Conservation (phyloP, 1,140 invertebrate species). For the Lethrus apterus region DNA sequence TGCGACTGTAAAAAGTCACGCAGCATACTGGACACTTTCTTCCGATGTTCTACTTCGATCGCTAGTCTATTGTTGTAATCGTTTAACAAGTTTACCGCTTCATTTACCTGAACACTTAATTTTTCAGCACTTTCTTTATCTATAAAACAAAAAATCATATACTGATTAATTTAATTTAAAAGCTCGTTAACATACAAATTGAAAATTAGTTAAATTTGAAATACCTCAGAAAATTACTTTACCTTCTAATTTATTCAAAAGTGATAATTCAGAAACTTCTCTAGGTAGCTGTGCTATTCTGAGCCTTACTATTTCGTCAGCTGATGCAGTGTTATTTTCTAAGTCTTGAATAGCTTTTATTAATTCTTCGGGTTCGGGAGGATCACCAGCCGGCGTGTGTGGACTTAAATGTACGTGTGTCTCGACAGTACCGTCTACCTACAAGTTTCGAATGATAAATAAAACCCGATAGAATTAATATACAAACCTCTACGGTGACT, state of each 20-base stretch:
- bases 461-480: neutral
- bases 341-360: slow-evolving; percentile 77
- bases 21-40: slow-evolving; percentile 77
- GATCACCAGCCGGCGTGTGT: slow-evolving; percentile 69
- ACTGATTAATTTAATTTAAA: too few species aligned
- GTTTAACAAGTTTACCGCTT: slow-evolving; percentile 74
- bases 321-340: slow-evolving; percentile 77
- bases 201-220: neutral
- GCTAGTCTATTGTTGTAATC: slow-evolving; percentile 83
- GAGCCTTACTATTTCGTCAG: slow-evolving; percentile 85
- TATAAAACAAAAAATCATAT: slow-evolving; percentile 37
- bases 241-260: slow-evolving; percentile 77
- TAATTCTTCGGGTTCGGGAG: slow-evolving; percentile 82
- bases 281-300: slow-evolving; percentile 88
- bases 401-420: slow-evolving; percentile 68
- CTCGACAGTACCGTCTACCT: slow-evolving; percentile 65
- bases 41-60: slow-evolving; percentile 81
- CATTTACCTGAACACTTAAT: slow-evolving; percentile 71
- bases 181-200: neutral
- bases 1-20: slow-evolving; percentile 80
- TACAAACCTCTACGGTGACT: slow-evolving; percentile 31
- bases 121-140: slow-evolving; percentile 67
- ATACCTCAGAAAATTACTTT: too few species aligned
- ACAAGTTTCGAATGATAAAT: slow-evolving; percentile 32
- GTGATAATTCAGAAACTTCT: slow-evolving; percentile 86